Evolutionary conservation across 2,113 vertebrate species (phyloP).

Genomic region (Ochotona princeps): DNA sequence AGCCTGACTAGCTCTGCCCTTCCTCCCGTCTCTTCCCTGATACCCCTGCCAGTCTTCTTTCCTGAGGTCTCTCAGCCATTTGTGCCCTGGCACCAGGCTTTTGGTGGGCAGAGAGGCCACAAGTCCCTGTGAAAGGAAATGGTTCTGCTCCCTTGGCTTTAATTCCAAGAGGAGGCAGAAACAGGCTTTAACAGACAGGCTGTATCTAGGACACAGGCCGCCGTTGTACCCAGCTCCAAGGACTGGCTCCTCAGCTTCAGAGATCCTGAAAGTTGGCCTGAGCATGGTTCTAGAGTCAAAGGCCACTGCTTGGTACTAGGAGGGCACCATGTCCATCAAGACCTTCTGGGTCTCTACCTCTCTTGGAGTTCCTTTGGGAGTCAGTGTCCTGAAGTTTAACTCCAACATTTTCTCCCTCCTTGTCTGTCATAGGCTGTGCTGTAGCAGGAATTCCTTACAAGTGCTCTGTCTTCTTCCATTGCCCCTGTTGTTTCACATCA

Average conservation of each 20-base stretch:
- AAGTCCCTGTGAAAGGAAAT: background rate
- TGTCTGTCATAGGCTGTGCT: background rate
- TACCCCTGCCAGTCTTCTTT: background rate
- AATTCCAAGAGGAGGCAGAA: background rate
- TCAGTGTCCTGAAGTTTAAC: background rate
- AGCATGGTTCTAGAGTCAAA: background rate
- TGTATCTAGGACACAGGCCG: background rate
- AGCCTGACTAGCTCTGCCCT: background rate
- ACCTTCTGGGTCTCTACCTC: background rate
- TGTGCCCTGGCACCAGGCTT: background rate
- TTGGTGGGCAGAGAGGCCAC: background rate
- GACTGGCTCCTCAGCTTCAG: background rate
- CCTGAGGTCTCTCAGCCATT: background rate
- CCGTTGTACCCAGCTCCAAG: background rate
- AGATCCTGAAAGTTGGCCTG: slow-evolving; percentile 5
- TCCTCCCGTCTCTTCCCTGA: too few relatives aligned
- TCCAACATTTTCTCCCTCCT: background rate
- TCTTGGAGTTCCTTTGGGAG: background rate
- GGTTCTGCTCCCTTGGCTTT: background rate
- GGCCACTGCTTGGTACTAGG: background rate
- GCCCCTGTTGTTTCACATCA: background rate
- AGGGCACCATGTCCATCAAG: background rate
- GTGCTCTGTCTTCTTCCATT: background rate
- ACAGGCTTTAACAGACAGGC: background rate
- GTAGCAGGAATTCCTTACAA: background rate